Percentiles rank a stretch among this genome's conserved stretches.
These are phyloP conservation scores for Phalacrocorax aristotelis DNA, from an alignment of 2,113 vertebrate genomes.

Conservation along the genomic window DNA sequence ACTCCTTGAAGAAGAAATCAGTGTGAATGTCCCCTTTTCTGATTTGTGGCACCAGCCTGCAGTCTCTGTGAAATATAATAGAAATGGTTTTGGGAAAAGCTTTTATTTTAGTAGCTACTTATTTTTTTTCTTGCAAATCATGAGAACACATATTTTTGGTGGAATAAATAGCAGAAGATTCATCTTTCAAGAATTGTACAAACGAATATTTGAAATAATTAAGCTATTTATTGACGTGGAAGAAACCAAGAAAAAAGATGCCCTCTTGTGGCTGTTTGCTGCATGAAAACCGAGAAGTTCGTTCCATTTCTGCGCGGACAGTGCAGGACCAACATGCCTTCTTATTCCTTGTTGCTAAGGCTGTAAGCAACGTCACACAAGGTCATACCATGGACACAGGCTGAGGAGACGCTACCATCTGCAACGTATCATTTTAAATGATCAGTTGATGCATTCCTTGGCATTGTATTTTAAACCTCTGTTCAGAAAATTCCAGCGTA, in stretches of 20 bases:
- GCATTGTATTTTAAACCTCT: neutral
- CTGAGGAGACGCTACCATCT: neutral
- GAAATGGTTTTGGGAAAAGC: neutral
- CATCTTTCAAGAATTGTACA: neutral
- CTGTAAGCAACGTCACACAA: neutral
- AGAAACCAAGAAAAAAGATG: constrained; percentile 71
- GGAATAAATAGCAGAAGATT: neutral
- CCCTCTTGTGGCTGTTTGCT: constrained; percentile 68
- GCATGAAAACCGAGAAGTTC: neutral
- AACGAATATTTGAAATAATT: neutral
- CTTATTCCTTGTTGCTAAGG: neutral
- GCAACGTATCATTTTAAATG: neutral
- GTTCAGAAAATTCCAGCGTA: neutral
- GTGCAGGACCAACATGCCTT: neutral
- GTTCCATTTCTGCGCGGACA: neutral
- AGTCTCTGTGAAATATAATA: neutral
- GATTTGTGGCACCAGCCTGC: neutral
- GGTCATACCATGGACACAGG: neutral
- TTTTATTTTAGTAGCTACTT: neutral
- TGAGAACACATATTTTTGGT: neutral
- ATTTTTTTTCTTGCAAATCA: neutral
- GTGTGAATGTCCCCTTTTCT: neutral
- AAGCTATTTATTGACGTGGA: neutral
- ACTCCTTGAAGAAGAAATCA: neutral
- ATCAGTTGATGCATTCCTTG: neutral